Evolutionary conservation across 2,888 invertebrate genomes (phyloP).

Genomic region (Patella depressa): DNA sequence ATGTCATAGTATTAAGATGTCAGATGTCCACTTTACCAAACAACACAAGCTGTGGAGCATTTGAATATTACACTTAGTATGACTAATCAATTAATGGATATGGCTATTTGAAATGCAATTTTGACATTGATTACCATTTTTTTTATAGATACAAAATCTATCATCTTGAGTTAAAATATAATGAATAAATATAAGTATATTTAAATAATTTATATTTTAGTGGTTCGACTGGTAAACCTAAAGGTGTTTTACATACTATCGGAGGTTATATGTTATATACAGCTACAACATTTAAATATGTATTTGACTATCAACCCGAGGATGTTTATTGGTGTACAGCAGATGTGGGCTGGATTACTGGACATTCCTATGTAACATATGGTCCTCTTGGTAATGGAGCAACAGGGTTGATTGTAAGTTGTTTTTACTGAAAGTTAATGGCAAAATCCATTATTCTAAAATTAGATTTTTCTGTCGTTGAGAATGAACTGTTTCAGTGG

Average conservation of each 20-base stretch:
- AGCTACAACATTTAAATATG: slow-evolving; percentile 91
- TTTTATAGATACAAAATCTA: too few relatives aligned
- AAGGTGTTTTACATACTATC: slow-evolving; percentile 95
- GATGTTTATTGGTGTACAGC: slow-evolving; percentile 73
- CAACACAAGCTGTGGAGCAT: too few relatives aligned
- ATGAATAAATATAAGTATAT: background rate
- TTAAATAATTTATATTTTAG: slow-evolving; percentile 59
- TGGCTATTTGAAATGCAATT: too few relatives aligned
- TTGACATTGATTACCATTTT: too few relatives aligned
- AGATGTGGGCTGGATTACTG: slow-evolving; percentile 79
- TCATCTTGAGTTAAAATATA: too few relatives aligned
- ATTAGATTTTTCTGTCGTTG: too few relatives aligned
- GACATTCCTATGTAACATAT: slow-evolving; percentile 81
- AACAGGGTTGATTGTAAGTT: slow-evolving; percentile 90
- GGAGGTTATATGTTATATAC: slow-evolving; percentile 96
- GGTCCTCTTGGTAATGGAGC: slow-evolving; percentile 95
- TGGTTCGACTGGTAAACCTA: slow-evolving; percentile 97
- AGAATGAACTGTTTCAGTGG: too few relatives aligned
- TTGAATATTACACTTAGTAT: too few relatives aligned
- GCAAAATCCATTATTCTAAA: too few relatives aligned
- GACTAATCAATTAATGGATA: too few relatives aligned
- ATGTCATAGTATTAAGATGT: too few relatives aligned
- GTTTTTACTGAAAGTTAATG: background rate
- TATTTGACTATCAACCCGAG: slow-evolving; percentile 81
- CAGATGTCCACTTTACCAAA: too few relatives aligned